A percentile compares a stretch with the other conserved stretches of the same genome.
Evolutionary conservation across 2,113 vertebrate species (phyloP).

Genomic region (Engraulis encrasicolus): DNA sequence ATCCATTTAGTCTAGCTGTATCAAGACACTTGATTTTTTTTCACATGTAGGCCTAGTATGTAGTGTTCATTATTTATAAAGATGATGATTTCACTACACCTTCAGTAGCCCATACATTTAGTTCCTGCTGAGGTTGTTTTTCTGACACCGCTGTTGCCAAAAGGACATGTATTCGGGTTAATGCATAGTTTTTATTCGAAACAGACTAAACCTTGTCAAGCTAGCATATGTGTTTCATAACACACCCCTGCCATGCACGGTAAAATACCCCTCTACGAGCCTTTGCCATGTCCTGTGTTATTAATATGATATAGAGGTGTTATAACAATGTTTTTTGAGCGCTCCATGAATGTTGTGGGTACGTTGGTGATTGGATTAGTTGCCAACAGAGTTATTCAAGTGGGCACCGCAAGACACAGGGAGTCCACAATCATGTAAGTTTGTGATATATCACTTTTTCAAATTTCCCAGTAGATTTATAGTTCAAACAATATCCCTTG

Average conservation of each 20-base stretch:
- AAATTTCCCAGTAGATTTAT: conserved; percentile 15
- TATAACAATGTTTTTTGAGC: neutral
- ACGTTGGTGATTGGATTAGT: neutral
- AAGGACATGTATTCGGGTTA: neutral
- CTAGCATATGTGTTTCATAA: conserved; percentile 9
- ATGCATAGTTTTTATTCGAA: neutral
- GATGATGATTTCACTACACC: neutral
- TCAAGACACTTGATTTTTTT: neutral
- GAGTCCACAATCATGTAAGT: neutral
- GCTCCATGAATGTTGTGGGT: conserved; percentile 44
- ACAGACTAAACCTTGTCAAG: neutral
- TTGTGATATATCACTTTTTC: conserved; percentile 2
- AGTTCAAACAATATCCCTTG: neutral
- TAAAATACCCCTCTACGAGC: neutral
- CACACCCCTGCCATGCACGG: neutral
- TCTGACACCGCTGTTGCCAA: neutral
- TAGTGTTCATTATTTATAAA: neutral
- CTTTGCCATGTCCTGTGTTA: neutral
- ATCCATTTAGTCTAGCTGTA: no score
- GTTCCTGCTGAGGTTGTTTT: neutral
- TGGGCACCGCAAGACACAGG: neutral
- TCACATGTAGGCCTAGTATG: neutral
- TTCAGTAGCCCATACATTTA: neutral
- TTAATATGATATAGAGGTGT: conserved; percentile 12
- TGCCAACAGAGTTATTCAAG: neutral